These are phyloP conservation scores for Malthinus flaveolus DNA, from an alignment of 2,888 invertebrate genomes.

Conservation along the genomic window DNA sequence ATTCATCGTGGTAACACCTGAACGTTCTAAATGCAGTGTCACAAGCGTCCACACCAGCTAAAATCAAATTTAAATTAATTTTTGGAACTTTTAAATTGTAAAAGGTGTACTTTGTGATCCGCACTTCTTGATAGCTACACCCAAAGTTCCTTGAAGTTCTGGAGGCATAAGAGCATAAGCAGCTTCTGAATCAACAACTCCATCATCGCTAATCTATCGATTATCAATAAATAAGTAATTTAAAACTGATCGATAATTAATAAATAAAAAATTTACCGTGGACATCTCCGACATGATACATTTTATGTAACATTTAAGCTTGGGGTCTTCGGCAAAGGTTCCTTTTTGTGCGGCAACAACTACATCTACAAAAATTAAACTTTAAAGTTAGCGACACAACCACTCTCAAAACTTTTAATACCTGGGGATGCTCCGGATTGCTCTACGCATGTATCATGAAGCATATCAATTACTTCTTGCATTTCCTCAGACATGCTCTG, in stretches of 20 bases:
- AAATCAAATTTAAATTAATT: slow-evolving; percentile 4
- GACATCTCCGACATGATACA: slow-evolving; percentile 46
- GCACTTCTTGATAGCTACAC: slow-evolving; percentile 45
- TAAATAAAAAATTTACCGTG: slow-evolving; percentile 37
- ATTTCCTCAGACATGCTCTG: slow-evolving; percentile 43
- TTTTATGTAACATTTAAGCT: slow-evolving; percentile 50
- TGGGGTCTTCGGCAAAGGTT: slow-evolving; percentile 47
- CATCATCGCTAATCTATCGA: slow-evolving; percentile 51
- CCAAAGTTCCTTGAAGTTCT: slow-evolving; percentile 42
- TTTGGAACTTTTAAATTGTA: neutral
- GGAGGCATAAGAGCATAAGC: slow-evolving; percentile 50
- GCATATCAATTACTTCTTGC: slow-evolving; percentile 47
- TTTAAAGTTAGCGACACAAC: neutral
- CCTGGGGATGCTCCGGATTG: slow-evolving; percentile 52
- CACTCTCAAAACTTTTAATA: slow-evolving; percentile 29
- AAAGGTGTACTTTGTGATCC: slow-evolving; percentile 44
- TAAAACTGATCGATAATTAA: neutral
- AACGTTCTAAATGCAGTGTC: slow-evolving; percentile 41
- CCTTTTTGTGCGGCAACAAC: slow-evolving; percentile 46
- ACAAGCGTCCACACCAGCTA: slow-evolving; percentile 39
- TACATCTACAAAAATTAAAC: slow-evolving; percentile 34
- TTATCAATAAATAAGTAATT: slow-evolving; percentile 30
- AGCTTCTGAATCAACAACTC: slow-evolving; percentile 50
- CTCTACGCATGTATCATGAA: slow-evolving; percentile 50
- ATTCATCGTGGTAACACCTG: slow-evolving; percentile 39